Base-by-base conservation (phyloP, 2,888 invertebrate species). In the Pycnomerus fuliginosus region DNA sequence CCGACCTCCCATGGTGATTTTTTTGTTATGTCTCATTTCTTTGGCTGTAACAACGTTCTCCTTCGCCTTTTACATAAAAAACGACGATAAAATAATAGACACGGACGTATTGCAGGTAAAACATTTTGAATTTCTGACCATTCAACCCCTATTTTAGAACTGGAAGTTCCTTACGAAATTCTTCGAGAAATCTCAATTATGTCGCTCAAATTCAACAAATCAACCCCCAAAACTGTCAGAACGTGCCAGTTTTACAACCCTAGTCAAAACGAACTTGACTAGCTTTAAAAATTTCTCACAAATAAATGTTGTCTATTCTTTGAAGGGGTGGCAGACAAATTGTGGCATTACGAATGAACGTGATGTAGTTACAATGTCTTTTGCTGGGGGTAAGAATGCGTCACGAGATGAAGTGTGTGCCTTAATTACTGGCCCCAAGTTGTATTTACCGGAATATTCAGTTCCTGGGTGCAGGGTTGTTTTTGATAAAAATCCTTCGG, bases 1-100 rank as follows among this genome's bases (percentile, higher is more conserved):
- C 2, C 22, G 11, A 2, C 40, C 40, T 5, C 40, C 40, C 7
- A n/a, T 25, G 1, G 40, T 33, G 7, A 40, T 33, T 20, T 40
- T 40, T 14, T 27, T 40, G 4, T n/a, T 39, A 5, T 31, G 31
- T 23, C 10, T 39, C 3, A n/a, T 33, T 10, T n/a, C 24, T 23
- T 11, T 40, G 13, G 28, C 23, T 3, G 8, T 31, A 23, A 14
- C 33, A 12, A 20, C 25, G 3, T 28, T 40, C 12, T 16, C 27
- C n/a, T 16, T 40, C 11, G 23, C 40, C 3, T 17, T 32, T 4
- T 40, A 32, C 24, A 20, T 40, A 2, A 32, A 20, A 13, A 7
- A 27, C 8, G 27, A 12, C 3, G 32, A 40, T 3, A 40, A 40
- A 12, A 25, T 40, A 14, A 8, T 27, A 5, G 33, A 40, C 14